Evolutionary conservation across 2,888 invertebrate species (phyloP).

Genomic region (Eugnorisma glareosa): DNA sequence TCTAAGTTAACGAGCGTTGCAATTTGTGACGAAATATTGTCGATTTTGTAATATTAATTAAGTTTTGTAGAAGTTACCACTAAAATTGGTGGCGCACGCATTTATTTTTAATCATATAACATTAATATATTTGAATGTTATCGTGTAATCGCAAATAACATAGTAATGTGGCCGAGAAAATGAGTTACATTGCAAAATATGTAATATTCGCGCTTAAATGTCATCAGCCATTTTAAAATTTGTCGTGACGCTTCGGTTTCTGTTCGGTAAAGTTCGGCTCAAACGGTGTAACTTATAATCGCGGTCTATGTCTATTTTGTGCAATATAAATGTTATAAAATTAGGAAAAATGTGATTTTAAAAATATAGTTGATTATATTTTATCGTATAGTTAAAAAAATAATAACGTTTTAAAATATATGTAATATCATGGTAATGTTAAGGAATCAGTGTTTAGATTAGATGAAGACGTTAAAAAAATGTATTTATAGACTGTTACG

Average conservation of each 20-base stretch:
- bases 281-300: conserved; percentile 71
- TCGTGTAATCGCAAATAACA: conserved; percentile 62
- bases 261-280: conserved; percentile 66
- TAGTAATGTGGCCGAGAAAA: conserved; percentile 57
- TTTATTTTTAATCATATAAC: conserved; percentile 64
- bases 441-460: conserved; percentile 87
- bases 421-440: conserved; percentile 84
- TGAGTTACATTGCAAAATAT: conserved; percentile 62
- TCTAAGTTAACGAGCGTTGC: conserved; percentile 15
- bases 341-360: conserved; percentile 90
- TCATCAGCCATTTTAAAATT: conserved; percentile 64
- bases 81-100: conserved; percentile 26
- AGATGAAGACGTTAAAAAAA: conserved; percentile 79
- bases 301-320: conserved; percentile 86
- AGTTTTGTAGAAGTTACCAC: conserved; percentile 23
- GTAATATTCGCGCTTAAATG: conserved; percentile 70
- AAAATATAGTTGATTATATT: conserved; percentile 87
- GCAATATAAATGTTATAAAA: conserved; percentile 87
- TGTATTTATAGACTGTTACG: conserved; percentile 82
- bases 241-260: conserved; percentile 71
- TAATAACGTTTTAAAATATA: conserved; percentile 83
- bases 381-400: conserved; percentile 84
- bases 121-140: conserved; percentile 64
- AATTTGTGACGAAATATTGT: conserved; percentile 18
- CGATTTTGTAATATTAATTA: conserved; percentile 15